Evolutionary conservation across 2,888 invertebrate genomes (phyloP), one percentile per base, ranked within the genome.

Genomic region (Leucoma salicis): DNA sequence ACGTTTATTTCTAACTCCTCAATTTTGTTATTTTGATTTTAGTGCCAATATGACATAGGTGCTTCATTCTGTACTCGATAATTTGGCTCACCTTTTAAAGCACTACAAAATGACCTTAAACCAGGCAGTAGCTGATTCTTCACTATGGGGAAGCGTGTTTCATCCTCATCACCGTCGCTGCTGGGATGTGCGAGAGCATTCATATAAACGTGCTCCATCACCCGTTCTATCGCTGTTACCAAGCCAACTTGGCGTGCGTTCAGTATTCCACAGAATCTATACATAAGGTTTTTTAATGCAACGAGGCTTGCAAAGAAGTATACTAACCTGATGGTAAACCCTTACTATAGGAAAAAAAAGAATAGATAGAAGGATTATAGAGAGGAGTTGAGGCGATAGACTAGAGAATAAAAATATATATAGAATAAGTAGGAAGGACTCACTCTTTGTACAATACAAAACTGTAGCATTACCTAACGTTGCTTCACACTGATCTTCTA

Each of bases 171-270:
- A 0, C 94, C 94, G 58, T 96, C 96, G 6, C 91, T 87, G 59
- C 93, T 93, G 0, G 96, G 95, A 75, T 95, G 95, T 0, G 96
- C 95, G 33, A 96, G 83, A 0, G 96, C 96, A 65, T 97, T 97
- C 94, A 98, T 95, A 66, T 97, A 97, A 11, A 98, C 96, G 66
- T 94, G 92, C 61, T 97, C 96, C 74, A 98, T 94, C 8, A 97
- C 94, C 24, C 96, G 92, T 74, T 97, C 97, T 53, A 98, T 94
- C 1, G 96, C 95, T 1, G 96, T 94, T 44, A 98, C 94, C 52
- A 98, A 88, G 0, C 96, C 96, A 29, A 96, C 93, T 62, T 93
- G 92, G 46, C 92, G 91, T 0, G 94, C 94, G 68, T 96, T 95
- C 25, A 97, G 91, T 11, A 96, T 91, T 1, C 96, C 96, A 55